Percentiles rank a stretch among this genome's conserved stretches.
phyloP scores from a whole-genome alignment of 2,797 vertebrate genomes.

The Notoglanidium macrostoma region DNA sequence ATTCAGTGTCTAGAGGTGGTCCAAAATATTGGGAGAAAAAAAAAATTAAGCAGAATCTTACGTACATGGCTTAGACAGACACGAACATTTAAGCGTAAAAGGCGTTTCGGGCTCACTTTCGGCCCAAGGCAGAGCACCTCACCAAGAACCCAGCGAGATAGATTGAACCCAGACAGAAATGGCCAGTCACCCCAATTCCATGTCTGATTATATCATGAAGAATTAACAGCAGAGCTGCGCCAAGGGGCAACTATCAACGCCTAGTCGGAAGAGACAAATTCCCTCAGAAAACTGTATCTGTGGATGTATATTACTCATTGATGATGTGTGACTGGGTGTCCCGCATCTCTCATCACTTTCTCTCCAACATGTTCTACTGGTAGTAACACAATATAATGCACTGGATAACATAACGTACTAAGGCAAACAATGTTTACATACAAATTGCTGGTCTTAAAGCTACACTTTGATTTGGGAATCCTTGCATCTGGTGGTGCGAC shows the following conservation, averaged over 20 bases:
- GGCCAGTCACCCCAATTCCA: constrained; percentile 32
- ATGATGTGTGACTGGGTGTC: background rate
- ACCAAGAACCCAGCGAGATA: constrained; percentile 54
- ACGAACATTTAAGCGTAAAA: background rate
- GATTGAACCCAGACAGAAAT: constrained; percentile 31
- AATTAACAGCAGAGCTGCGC: constrained; percentile 24
- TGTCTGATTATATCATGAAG: constrained; percentile 27
- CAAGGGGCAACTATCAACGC: background rate
- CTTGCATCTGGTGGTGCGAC: background rate
- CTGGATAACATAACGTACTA: background rate
- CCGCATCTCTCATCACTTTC: background rate
- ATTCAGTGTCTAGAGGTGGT: constrained; percentile 5
- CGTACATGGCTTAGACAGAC: background rate
- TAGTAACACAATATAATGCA: no score
- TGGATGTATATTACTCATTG: background rate
- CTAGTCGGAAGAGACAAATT: background rate
- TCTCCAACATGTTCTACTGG: background rate
- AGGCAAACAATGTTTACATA: background rate
- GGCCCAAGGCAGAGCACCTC: constrained; percentile 43
- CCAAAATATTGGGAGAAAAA: background rate
- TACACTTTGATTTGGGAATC: background rate
- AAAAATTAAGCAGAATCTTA: background rate
- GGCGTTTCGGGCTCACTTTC: background rate
- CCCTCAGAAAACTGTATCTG: background rate
- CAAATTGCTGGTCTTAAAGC: background rate